Base-by-base conservation (phyloP, 2,888 invertebrate species). In the Dryobota labecula region DNA sequence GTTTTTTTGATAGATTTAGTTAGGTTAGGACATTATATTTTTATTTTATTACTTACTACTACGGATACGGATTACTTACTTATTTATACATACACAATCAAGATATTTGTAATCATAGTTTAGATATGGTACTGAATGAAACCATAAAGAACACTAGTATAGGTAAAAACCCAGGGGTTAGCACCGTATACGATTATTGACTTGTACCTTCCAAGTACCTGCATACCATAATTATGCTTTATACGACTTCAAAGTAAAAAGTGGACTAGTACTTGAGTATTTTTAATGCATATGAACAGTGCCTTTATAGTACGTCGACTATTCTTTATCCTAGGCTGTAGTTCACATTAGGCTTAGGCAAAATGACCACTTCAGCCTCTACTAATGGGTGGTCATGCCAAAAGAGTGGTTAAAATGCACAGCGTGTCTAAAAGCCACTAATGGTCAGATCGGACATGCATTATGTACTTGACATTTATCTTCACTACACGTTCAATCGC, bases 381-480 rank as follows among this genome's bases (percentile, higher is more conserved):
- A 43, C 15, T 33, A n/a, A 77, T 61, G 15, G 38, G 56, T 49
- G 47, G 70, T n/a, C 54, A 45, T n/a, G 18, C 2, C n/a, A 27
- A n/a, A 78, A 45, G 49, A 51, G 43, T 45, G 20, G 30, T 70
- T 61, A 2, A 38, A 68, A 73, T 38, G 60, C 43, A 24, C 24
- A 13, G 54, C 20, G 13, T 20, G 0, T n/a, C 2, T 56, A 47
- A 71, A 71, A 78, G 45, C 38, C 11, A 2, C 33, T 33, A 49
- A 74, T 45, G 78, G 72, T 61, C 36, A 57, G 49, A 38, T 18
- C 15, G 7, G 15, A 78, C 18, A 24, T 56, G 56, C 49, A 71
- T 78, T 74, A 51, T 11, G 30, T 38, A 33, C 70, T 74, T 24
- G 15, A 76, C 20, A 38, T 58, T 57, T 58, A 2, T 75, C 30